These are phyloP conservation scores for Tachysurus fulvidraco DNA, from an alignment of 2,113 vertebrate genomes.

Conservation along the genomic window DNA sequence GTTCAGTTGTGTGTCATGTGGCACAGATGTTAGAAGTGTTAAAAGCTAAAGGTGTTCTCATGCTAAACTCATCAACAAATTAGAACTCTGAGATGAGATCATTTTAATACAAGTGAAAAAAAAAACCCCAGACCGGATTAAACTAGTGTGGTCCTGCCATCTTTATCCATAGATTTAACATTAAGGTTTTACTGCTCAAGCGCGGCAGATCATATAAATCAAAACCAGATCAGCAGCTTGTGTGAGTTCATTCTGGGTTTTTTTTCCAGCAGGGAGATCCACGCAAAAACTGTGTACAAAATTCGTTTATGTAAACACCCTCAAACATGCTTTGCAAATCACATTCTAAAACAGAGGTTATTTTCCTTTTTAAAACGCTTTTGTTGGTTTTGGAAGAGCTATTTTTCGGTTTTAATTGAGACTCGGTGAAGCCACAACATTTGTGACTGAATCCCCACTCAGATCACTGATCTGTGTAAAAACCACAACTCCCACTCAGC, in stretches of 20 bases:
- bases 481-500: constrained; percentile 14
- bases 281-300: not conserved
- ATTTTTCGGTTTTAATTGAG: not conserved
- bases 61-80: not conserved
- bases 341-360: not conserved
- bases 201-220: not conserved
- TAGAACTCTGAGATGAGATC: not conserved
- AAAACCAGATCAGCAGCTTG: not conserved
- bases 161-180: not conserved
- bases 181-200: not conserved
- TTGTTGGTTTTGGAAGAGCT: not conserved
- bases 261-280: not conserved
- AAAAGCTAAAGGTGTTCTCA: not conserved
- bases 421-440: not conserved
- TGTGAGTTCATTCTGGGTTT: not conserved
- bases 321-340: not conserved
- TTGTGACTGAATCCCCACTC: not conserved
- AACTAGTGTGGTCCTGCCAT: not conserved
- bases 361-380: not conserved
- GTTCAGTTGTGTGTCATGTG: not conserved
- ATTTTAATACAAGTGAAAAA: not conserved
- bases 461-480: not conserved
- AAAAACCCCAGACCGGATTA: not conserved
- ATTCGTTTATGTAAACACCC: not conserved
- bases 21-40: constrained; percentile 8